Base-by-base conservation (phyloP, 2,888 invertebrate genomes). In the Steinernema carpocapsae region DNA sequence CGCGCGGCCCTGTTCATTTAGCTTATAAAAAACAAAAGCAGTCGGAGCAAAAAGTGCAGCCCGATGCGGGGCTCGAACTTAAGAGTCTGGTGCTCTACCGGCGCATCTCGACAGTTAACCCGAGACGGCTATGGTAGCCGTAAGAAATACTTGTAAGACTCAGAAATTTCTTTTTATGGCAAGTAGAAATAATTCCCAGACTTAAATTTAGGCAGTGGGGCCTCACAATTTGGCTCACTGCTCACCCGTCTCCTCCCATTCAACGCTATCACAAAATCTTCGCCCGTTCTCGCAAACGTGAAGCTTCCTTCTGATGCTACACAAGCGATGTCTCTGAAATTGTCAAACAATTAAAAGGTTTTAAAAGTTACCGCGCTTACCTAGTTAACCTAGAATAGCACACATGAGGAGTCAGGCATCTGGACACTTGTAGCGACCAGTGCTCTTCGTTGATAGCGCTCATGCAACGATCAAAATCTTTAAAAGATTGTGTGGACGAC, bases 341-440 rank as follows among this genome's bases (percentile, higher is more conserved):
- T n/a, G 10, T 37, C 7, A 37, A 70, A n/a, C n/a, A n/a, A n/a
- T 74, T 17, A 75, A 51, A 48, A 22, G 46, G 22, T 29, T 45
- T 26, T 43, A 43, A 22, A 43, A 17, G n/a, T n/a, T n/a, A n/a
- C n/a, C n/a, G n/a, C n/a, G n/a, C 51, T 24, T 74, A 85, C 84
- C 84, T 77, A 29, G 81, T 79, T 7, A 85, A 72, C 72, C 85
- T 72, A 64, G 84, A 84, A 77, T 79, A 86, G 75, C 86, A 86
- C 19, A 86, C 86, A 70, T 86, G 85, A 2, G 86, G 86, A 2
- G 86, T 86, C 43, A 86, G 78, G 75, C 86, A 86, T 17, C 86
- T 79, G 24, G 86, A 87, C 10, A 86, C 86, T 52, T 77, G 76
- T 75, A 86, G 77, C 24, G 80, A 81, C 82, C 82, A 86, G 74